Evolutionary conservation across 2,797 vertebrate species (phyloP).

Genomic region (Acanthiza pusilla): DNA sequence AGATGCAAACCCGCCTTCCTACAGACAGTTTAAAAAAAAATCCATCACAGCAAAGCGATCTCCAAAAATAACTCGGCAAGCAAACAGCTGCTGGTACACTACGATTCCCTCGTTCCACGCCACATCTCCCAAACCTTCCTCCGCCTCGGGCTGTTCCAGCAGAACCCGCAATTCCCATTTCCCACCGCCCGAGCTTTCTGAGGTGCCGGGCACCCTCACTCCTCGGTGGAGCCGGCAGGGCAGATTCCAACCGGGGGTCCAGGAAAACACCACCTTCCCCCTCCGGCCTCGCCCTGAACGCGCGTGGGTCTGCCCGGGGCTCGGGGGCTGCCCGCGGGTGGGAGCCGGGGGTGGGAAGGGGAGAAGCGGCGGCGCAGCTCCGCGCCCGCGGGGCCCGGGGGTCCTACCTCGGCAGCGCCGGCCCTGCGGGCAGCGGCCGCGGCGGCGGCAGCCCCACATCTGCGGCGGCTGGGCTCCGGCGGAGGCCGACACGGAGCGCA

Average conservation of each 20-base stretch:
- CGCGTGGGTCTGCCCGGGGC: background rate
- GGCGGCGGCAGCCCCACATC: slow-evolving; percentile 21
- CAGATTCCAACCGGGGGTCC: rapidly evolving
- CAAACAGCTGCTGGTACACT: background rate
- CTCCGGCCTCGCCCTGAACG: background rate
- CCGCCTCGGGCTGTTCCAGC: background rate
- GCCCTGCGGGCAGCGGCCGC: slow-evolving; percentile 1
- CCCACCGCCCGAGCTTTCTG: background rate
- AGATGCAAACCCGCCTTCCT: background rate
- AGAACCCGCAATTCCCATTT: background rate
- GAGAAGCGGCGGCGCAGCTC: background rate
- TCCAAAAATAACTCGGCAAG: background rate
- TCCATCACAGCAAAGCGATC: background rate
- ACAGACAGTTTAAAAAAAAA: background rate
- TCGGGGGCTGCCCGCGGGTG: background rate
- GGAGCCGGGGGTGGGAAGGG: background rate
- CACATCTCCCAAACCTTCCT: background rate
- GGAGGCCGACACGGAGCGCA: background rate
- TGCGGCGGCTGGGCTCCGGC: background rate
- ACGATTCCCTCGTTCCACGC: background rate
- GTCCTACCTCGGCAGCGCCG: slow-evolving; percentile 38
- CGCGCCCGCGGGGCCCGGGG: background rate
- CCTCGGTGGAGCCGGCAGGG: background rate
- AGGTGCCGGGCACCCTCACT: background rate
- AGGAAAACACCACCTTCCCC: background rate